These are phyloP conservation scores for Reticulitermes speratus DNA, from an alignment of 1,140 invertebrate species.

Conservation along the genomic window DNA sequence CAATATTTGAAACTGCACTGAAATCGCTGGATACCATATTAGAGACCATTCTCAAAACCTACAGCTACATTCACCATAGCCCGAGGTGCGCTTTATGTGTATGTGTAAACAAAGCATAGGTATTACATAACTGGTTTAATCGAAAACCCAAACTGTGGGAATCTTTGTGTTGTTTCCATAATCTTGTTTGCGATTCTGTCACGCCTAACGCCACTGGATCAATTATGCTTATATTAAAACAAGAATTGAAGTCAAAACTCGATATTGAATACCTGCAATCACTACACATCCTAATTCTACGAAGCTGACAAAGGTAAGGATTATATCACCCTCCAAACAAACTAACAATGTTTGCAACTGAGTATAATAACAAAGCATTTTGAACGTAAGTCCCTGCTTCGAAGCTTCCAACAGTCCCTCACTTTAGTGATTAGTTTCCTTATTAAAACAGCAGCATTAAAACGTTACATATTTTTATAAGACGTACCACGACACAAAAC, in stretches of 20 bases:
- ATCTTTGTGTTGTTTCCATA: background rate
- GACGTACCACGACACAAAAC: too few species aligned
- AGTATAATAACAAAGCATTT: too few species aligned
- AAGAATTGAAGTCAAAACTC: background rate
- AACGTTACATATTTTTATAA: too few species aligned
- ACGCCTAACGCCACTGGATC: background rate
- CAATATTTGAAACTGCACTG: conserved; percentile 8
- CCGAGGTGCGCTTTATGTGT: background rate
- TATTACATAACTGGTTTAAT: background rate
- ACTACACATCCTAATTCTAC: too few species aligned
- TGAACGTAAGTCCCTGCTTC: too few species aligned
- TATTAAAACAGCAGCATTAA: too few species aligned
- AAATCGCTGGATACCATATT: background rate
- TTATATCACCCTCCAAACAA: too few species aligned
- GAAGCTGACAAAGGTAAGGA: too few species aligned
- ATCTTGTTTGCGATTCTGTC: background rate
- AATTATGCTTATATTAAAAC: background rate
- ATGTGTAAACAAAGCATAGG: background rate
- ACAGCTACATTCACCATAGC: background rate
- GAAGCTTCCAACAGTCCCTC: too few species aligned
- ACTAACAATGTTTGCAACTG: too few species aligned
- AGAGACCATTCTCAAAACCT: background rate
- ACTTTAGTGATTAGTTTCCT: too few species aligned
- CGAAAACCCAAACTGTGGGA: background rate
- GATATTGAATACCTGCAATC: too few species aligned